These are phyloP conservation scores for Aphrocallistes beatrix DNA, from an alignment of 37 sponge, comb jelly and placozoan genomes.

Conservation along the genomic window DNA sequence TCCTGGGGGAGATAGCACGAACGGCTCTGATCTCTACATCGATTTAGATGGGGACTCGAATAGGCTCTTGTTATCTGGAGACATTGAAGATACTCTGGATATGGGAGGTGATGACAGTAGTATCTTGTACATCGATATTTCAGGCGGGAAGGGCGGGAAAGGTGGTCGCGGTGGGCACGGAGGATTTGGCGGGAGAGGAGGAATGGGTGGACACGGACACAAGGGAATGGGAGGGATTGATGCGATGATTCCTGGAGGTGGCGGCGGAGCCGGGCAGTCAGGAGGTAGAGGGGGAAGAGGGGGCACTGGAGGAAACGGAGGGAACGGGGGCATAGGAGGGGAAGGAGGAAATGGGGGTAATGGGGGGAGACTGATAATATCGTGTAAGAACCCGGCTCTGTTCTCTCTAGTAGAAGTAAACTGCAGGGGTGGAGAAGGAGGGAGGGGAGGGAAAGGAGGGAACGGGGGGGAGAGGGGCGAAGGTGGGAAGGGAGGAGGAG, in stretches of 20 bases:
- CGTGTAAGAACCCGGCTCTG: neutral
- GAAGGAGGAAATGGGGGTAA: neutral
- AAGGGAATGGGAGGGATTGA: conserved; percentile 20
- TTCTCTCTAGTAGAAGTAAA: neutral
- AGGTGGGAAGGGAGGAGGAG: conserved; percentile 13
- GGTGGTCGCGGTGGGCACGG: conserved; percentile 33
- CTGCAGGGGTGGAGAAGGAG: neutral
- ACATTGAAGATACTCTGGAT: neutral
- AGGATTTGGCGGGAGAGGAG: conserved; percentile 36
- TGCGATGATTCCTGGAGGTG: neutral
- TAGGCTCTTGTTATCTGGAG: neutral
- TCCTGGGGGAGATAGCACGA: neutral
- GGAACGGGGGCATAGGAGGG: conserved; percentile 3
- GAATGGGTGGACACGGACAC: conserved; percentile 1
- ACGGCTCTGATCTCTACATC: neutral
- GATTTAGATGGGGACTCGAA: neutral
- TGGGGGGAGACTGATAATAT: neutral
- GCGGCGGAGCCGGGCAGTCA: neutral
- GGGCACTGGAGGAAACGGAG: conserved; percentile 3
- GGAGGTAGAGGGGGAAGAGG: neutral
- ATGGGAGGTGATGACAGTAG: neutral
- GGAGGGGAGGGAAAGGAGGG: neutral
- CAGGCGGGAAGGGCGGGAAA: conserved; percentile 22
- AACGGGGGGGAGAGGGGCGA: conserved; percentile 16
- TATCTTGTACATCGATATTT: neutral